Percentiles rank a stretch among this genome's conserved stretches.
Evolutionary conservation across 1,140 invertebrate species (phyloP).

Genomic region (Leptopilina clavipes): DNA sequence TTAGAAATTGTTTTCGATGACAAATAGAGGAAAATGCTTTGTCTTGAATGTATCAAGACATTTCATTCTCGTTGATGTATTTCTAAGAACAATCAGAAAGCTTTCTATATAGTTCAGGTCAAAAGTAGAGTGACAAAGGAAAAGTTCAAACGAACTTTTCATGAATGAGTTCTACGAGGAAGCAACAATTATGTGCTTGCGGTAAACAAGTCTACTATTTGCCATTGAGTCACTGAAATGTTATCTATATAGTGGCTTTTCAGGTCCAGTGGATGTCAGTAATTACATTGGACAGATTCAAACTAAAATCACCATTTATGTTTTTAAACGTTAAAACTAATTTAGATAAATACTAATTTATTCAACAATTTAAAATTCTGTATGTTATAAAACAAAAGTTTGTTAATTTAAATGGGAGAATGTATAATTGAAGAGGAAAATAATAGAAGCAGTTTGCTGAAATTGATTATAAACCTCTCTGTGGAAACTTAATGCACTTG

Average conservation of each 20-base stretch:
- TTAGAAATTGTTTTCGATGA: too few relatives aligned
- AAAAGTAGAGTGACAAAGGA: not conserved
- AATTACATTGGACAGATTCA: not conserved
- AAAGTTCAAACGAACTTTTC: conserved; percentile 22
- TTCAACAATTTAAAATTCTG: too few relatives aligned
- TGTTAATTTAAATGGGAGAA: not conserved
- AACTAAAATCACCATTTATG: not conserved
- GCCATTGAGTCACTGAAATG: not conserved
- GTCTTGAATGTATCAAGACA: too few relatives aligned
- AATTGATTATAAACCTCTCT: not conserved
- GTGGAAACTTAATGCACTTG: not conserved
- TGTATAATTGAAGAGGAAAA: conserved; percentile 9
- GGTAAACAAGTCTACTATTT: not conserved
- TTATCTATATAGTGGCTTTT: conserved; percentile 14
- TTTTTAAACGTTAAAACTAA: conserved; percentile 4
- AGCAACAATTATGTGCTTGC: conserved; percentile 22
- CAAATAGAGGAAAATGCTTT: too few relatives aligned
- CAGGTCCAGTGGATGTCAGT: not conserved
- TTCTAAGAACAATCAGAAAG: conserved; percentile 22
- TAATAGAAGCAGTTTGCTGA: not conserved
- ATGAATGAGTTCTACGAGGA: conserved; percentile 8
- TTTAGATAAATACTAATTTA: conserved; percentile 7
- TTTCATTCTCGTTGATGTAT: not conserved
- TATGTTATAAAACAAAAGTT: too few relatives aligned
- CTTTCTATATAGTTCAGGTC: not conserved